Percentiles rank a stretch among this genome's conserved stretches.
Conservation (phyloP, 2,113 vertebrate species). For the Heloderma charlesbogerti region DNA sequence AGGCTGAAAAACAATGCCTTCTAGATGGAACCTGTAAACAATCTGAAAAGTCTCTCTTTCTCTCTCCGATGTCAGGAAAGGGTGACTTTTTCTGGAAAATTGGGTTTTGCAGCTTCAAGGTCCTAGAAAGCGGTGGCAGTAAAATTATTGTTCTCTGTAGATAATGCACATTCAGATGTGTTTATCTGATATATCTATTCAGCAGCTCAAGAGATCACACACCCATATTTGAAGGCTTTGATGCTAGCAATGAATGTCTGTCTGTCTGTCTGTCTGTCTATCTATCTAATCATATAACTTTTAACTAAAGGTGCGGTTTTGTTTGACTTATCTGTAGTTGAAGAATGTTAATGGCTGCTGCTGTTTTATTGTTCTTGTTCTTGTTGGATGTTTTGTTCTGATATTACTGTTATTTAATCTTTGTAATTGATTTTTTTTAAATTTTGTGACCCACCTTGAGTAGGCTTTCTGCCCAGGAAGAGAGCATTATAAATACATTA, state of each 20-base stretch:
- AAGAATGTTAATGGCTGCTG: too few species aligned
- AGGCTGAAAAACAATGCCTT: not conserved
- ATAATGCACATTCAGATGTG: not conserved
- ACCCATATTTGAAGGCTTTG: not conserved
- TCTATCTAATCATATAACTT: too few species aligned
- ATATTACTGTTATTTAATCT: too few species aligned
- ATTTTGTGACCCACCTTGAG: too few species aligned
- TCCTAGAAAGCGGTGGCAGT: not conserved
- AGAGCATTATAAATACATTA: too few species aligned
- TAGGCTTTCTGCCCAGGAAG: too few species aligned
- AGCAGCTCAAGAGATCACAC: not conserved
- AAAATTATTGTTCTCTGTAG: not conserved
- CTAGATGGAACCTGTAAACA: slow-evolving; percentile 3
- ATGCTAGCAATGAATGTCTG: not conserved
- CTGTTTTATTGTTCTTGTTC: too few species aligned
- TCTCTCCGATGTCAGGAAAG: not conserved
- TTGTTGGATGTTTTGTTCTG: too few species aligned
- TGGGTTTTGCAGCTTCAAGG: slow-evolving; percentile 8
- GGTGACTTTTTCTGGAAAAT: slow-evolving; percentile 17
- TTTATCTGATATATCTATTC: not conserved
- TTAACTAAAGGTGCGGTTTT: too few species aligned
- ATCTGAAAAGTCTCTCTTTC: not conserved
- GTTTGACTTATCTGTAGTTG: not conserved
- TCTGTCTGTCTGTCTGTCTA: not conserved
- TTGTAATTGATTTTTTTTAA: too few species aligned